Evolutionary conservation across 2,797 vertebrate genomes (phyloP).

Genomic region (Apogon hyalosoma): DNA sequence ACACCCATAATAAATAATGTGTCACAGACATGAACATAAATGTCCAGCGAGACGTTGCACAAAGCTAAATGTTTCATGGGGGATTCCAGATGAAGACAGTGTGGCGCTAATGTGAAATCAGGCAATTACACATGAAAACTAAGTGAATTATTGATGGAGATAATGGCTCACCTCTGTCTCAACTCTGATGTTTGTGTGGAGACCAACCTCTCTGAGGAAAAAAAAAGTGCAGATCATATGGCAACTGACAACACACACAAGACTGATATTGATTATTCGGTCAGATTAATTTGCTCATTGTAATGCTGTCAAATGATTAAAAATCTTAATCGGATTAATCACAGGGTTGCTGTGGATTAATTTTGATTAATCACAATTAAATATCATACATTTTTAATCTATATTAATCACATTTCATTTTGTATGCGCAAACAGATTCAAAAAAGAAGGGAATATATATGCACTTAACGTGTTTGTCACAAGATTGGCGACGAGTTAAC

Average conservation of each 20-base stretch:
- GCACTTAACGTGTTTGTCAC: too few relatives aligned
- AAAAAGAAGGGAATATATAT: too few relatives aligned
- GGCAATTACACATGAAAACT: slow-evolving; percentile 57
- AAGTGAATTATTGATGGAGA: slow-evolving; percentile 70
- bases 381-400: too few relatives aligned
- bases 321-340: too few relatives aligned
- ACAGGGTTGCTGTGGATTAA: too few relatives aligned
- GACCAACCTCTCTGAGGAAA: slow-evolving; percentile 16
- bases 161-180: slow-evolving; percentile 66
- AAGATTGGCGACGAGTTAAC: too few relatives aligned
- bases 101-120: slow-evolving; percentile 59
- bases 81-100: slow-evolving; percentile 24
- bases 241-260: neutral
- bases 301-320: too few relatives aligned
- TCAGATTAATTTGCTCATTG: too few relatives aligned
- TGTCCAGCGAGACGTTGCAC: slow-evolving; percentile 22
- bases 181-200: slow-evolving; percentile 41
- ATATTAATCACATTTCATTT: too few relatives aligned
- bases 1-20: slow-evolving; percentile 58
- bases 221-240: neutral
- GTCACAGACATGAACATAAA: slow-evolving; percentile 53
- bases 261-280: too few relatives aligned
- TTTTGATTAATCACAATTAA: too few relatives aligned
- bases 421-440: too few relatives aligned
- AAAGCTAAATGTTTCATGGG: slow-evolving; percentile 56